phyloP scores from a whole-genome alignment of 2,888 invertebrate genomes.

The Synanthedon vespiformis region DNA sequence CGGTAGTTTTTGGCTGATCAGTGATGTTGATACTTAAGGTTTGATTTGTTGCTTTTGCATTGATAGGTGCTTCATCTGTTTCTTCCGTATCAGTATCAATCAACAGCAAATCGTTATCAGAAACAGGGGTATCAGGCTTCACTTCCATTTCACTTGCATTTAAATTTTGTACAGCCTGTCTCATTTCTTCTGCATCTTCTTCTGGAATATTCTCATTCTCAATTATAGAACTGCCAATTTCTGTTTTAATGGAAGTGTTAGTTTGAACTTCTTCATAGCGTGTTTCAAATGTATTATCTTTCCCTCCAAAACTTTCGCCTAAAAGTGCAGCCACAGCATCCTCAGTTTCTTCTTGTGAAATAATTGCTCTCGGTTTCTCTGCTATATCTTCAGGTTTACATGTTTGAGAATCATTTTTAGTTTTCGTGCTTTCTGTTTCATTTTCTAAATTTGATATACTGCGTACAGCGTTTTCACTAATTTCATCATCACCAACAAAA shows the following conservation, averaged over 20 bases:
- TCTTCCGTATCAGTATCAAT: slow-evolving; percentile 91
- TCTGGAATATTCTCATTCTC: slow-evolving; percentile 73
- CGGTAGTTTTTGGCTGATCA: slow-evolving; percentile 45
- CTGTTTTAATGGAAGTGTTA: slow-evolving; percentile 42
- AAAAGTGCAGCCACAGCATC: slow-evolving; percentile 90
- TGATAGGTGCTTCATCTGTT: slow-evolving; percentile 65
- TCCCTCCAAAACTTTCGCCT: slow-evolving; percentile 86
- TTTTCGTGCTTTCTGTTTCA: slow-evolving; percentile 29
- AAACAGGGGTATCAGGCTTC: slow-evolving; percentile 87
- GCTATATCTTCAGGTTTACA: slow-evolving; percentile 69
- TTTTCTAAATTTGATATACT: slow-evolving; percentile 76
- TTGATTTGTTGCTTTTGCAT: slow-evolving; percentile 49
- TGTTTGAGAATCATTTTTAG: slow-evolving; percentile 32
- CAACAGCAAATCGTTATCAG: slow-evolving; percentile 84
- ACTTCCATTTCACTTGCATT: slow-evolving; percentile 78
- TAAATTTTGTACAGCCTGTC: slow-evolving; percentile 85
- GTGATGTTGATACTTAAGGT: slow-evolving; percentile 21
- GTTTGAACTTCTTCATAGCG: slow-evolving; percentile 66
- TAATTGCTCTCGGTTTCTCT: slow-evolving; percentile 84
- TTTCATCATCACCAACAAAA: slow-evolving; percentile 55
- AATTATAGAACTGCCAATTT: slow-evolving; percentile 51
- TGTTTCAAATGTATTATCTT: slow-evolving; percentile 65
- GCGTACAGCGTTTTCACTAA: slow-evolving; percentile 85
- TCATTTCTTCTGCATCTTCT: slow-evolving; percentile 85
- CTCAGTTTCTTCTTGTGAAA: slow-evolving; percentile 93